These are phyloP conservation scores for Pagetopsis macropterus DNA, from an alignment of 2,797 vertebrate species.

Conservation along the genomic window DNA sequence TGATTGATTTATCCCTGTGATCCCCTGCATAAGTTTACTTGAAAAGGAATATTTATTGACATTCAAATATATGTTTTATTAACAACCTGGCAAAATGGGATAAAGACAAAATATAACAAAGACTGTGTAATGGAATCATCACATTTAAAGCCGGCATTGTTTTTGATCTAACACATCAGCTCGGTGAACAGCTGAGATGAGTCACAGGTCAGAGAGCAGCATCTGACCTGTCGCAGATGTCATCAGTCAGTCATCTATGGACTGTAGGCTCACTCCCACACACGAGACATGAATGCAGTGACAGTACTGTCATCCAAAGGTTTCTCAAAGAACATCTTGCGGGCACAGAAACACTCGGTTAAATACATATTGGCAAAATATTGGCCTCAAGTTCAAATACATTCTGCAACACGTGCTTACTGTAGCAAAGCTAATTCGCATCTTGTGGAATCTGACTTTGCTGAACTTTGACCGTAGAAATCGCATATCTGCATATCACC, in stretches of 20 bases:
- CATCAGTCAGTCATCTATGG: conserved; percentile 31
- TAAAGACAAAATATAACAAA: background rate
- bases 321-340: background rate
- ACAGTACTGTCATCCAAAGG: background rate
- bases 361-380: no score
- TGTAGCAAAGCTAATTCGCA: no score
- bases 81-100: background rate
- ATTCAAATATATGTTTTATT: background rate
- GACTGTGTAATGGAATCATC: background rate
- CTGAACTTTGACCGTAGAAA: no score
- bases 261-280: conserved; percentile 25
- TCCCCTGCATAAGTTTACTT: background rate
- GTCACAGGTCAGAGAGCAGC: conserved; percentile 46
- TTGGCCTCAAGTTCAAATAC: no score
- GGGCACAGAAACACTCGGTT: no score
- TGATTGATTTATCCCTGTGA: background rate
- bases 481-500: no score
- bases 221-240: conserved; percentile 44
- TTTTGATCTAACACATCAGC: conserved; percentile 13
- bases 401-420: no score
- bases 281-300: background rate
- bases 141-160: conserved; percentile 16
- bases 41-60: background rate
- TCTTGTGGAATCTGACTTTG: no score
- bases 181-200: conserved; percentile 32